Evolutionary conservation across 1,140 invertebrate genomes (phyloP).

Genomic region (Heliothis virescens): DNA sequence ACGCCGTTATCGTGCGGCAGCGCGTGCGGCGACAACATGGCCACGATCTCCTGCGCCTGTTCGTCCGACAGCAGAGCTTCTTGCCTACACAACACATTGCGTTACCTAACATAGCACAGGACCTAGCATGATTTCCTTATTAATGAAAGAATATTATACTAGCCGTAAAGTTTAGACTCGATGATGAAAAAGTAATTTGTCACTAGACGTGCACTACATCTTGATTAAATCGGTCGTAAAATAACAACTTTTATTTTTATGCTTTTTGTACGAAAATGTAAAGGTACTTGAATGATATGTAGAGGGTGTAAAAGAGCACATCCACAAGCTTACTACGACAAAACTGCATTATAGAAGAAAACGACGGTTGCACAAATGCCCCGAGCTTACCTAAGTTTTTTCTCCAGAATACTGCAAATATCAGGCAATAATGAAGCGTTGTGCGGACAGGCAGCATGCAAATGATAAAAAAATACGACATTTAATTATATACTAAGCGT

Average conservation of each 20-base stretch:
- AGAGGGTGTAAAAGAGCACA: constrained; percentile 20
- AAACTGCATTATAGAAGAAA: constrained; percentile 32
- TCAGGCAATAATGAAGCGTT: constrained; percentile 84
- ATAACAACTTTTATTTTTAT: not conserved
- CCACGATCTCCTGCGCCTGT: constrained; percentile 94
- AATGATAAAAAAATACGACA: constrained; percentile 83
- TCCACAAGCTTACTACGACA: constrained; percentile 35
- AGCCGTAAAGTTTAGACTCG: no score
- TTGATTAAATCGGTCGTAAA: not conserved
- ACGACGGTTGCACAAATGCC: constrained; percentile 48
- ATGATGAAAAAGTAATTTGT: no score
- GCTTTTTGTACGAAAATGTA: constrained; percentile 6
- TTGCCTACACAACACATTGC: constrained; percentile 85
- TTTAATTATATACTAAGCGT: constrained; percentile 76
- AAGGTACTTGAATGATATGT: not conserved
- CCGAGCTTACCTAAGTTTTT: constrained; percentile 91
- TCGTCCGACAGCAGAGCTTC: constrained; percentile 93
- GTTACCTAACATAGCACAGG: not conserved
- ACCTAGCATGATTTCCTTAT: no score
- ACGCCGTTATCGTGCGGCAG: constrained; percentile 79
- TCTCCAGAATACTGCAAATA: constrained; percentile 91
- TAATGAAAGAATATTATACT: no score
- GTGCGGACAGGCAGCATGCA: constrained; percentile 85
- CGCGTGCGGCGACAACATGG: constrained; percentile 89
- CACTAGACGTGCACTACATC: no score